Evolutionary conservation across 2,113 vertebrate species (phyloP), one percentile per base, ranked within the genome.

Genomic region (Corythaixoides concolor): DNA sequence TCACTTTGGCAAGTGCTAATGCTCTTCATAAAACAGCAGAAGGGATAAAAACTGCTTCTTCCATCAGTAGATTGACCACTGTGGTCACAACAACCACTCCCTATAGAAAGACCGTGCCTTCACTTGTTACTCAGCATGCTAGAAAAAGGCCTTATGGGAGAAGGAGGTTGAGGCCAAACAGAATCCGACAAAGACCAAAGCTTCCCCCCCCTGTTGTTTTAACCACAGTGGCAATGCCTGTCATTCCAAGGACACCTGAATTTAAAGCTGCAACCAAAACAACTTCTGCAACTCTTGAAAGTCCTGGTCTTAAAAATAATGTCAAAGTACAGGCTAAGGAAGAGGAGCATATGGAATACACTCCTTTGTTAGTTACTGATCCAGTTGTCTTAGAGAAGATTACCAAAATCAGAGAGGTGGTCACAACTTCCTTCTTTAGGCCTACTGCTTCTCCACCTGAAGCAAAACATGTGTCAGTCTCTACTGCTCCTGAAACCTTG

Each of bases 101-200:
- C 2, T 52, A 89, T 28, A 95, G 11, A 49, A 89, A 93, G 32
- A 90, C 91, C 2, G 6, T 52, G 21, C 92, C 94, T 33, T 90
- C 97, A 16, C 17, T 62, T 10, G 55, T 92, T 80, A 94, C 97
- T 27, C 97, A 94, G 2, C 95, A 95, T 83, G 78, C 97, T 33
- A 98, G 97, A 50, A 98, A 90, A 84, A 98, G 97, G 89, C 97
- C 98, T 27, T 95, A 97, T 2, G 98, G 98, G 26, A 98, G 97
- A 81, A 98, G 95, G 79, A 93, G 96, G 50, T 52, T 80, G 13
- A 98, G 97, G 27, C 98, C 97, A 45, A 98, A 98, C 89, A 98
- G 98, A 93, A 75, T 97, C 58, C 98, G 98, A 64, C 95, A 97
- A 33, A 97, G 95, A 37, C 94, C 95, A 53, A 98, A 89, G 20